Conservation (phyloP, 1,140 invertebrate genomes). For the Psix sp. region DNA sequence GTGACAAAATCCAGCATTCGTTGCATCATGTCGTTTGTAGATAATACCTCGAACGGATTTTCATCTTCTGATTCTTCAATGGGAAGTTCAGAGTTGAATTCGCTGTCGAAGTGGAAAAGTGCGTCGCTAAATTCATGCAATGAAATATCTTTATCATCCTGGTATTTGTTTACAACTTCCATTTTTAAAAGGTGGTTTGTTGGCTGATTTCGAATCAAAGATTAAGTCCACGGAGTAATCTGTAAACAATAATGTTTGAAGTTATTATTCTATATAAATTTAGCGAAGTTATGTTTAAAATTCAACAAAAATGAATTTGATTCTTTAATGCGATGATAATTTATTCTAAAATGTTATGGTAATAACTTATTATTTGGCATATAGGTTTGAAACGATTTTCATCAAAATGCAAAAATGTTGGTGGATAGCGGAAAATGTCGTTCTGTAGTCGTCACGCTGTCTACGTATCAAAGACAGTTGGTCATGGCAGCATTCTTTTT, state of each 20-base stretch:
- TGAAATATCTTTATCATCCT: too few relatives aligned
- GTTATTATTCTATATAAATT: too few relatives aligned
- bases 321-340: not conserved
- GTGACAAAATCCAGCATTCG: not conserved
- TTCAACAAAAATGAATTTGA: not conserved
- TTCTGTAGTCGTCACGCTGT: conserved; percentile 41
- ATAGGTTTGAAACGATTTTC: not conserved
- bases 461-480: conserved; percentile 24
- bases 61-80: not conserved
- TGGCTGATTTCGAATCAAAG: too few relatives aligned
- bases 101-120: too few relatives aligned
- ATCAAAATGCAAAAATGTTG: conserved; percentile 22
- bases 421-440: conserved; percentile 8
- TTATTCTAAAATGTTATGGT: not conserved
- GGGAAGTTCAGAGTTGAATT: not conserved
- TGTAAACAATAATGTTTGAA: too few relatives aligned
- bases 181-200: too few relatives aligned
- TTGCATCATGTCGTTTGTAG: not conserved
- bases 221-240: too few relatives aligned
- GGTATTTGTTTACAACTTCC: too few relatives aligned
- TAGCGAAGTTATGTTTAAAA: too few relatives aligned
- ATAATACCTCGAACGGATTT: not conserved
- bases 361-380: not conserved
- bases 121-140: too few relatives aligned
- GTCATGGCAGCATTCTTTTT: conserved; percentile 16